These are phyloP conservation scores for Biston betularia DNA, from an alignment of 2,888 invertebrate species.

Conservation along the genomic window DNA sequence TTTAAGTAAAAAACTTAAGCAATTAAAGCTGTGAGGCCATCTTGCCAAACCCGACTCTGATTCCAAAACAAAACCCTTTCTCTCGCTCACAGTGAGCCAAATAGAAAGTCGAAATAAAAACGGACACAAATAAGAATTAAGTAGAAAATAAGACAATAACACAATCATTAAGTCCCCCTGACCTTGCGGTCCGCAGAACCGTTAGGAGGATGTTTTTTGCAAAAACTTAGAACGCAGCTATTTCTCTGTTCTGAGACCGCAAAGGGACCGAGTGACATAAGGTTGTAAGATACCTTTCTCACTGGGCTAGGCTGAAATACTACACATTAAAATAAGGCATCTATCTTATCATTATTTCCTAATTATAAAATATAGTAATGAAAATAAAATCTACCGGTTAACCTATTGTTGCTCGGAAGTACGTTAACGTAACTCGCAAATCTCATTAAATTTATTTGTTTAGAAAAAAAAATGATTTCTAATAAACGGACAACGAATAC, in stretches of 20 bases:
- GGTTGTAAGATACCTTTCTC: slow-evolving; percentile 53
- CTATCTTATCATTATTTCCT: too few species aligned
- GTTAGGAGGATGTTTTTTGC: slow-evolving; percentile 64
- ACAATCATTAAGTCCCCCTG: slow-evolving; percentile 70
- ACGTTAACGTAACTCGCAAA: too few species aligned
- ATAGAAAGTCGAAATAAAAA: slow-evolving; percentile 42
- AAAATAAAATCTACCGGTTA: too few species aligned
- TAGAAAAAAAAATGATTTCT: too few species aligned
- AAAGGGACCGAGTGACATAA: slow-evolving; percentile 75
- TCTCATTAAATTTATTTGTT: too few species aligned
- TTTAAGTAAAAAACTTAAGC: neutral
- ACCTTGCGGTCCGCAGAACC: slow-evolving; percentile 73
- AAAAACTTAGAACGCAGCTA: slow-evolving; percentile 74
- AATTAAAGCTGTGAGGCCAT: neutral
- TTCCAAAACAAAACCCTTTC: slow-evolving; percentile 20
- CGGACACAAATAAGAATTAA: slow-evolving; percentile 37
- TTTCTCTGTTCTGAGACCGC: slow-evolving; percentile 80
- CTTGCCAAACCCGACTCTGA: neutral
- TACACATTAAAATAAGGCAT: too few species aligned
- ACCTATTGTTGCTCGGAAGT: too few species aligned
- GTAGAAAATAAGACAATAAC: slow-evolving; percentile 58
- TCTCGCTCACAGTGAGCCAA: slow-evolving; percentile 36
- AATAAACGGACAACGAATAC: too few species aligned
- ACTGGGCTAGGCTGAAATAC: slow-evolving; percentile 43
- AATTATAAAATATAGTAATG: too few species aligned